Evolutionary conservation across 2,797 vertebrate genomes (phyloP).

Genomic region (Notolabrus celidotus): DNA sequence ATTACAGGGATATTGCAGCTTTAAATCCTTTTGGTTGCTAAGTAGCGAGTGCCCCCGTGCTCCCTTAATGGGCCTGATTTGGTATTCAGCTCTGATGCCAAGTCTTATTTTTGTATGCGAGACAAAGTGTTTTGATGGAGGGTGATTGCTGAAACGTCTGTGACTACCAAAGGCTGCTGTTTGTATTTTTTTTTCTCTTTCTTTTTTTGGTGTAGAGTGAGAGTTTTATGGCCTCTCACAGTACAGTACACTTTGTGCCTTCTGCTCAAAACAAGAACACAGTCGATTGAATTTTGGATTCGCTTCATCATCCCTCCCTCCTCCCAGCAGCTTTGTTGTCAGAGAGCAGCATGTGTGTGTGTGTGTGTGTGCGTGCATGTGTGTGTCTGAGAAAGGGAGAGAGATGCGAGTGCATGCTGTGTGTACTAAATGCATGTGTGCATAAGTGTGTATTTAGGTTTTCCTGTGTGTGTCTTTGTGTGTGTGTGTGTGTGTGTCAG

Average conservation of each 20-base stretch:
- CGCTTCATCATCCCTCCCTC: conserved; percentile 89
- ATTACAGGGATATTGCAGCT: conserved; percentile 88
- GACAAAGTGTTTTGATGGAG: conserved; percentile 99
- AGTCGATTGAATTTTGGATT: conserved; percentile 93
- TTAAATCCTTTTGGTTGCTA: conserved; percentile 96
- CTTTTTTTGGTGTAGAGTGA: conserved; percentile 55
- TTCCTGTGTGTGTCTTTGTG: conserved; percentile 63
- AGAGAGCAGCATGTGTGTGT: conserved; percentile 75
- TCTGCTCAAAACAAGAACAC: conserved; percentile 90
- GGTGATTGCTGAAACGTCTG: conserved; percentile 93
- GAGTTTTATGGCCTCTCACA: conserved; percentile 93
- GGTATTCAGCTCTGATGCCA: conserved; percentile 94
- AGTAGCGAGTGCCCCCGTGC: conserved; percentile 95
- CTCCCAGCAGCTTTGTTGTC: conserved; percentile 89
- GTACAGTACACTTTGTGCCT: conserved; percentile 98
- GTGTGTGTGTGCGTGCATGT: conserved; percentile 61
- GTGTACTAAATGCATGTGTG: conserved; percentile 61
- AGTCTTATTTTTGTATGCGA: conserved; percentile 99
- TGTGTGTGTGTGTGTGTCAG: conserved; percentile 58
- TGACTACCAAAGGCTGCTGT: conserved; percentile 93
- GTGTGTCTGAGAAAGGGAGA: conserved; percentile 37
- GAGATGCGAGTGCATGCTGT: conserved; percentile 48
- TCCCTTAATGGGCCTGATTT: conserved; percentile 98
- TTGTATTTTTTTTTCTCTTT: conserved; percentile 34
- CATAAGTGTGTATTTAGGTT: conserved; percentile 68